These are phyloP conservation scores for Drosophila prolongata DNA, from an alignment of 2,888 invertebrate genomes.

Conservation along the genomic window DNA sequence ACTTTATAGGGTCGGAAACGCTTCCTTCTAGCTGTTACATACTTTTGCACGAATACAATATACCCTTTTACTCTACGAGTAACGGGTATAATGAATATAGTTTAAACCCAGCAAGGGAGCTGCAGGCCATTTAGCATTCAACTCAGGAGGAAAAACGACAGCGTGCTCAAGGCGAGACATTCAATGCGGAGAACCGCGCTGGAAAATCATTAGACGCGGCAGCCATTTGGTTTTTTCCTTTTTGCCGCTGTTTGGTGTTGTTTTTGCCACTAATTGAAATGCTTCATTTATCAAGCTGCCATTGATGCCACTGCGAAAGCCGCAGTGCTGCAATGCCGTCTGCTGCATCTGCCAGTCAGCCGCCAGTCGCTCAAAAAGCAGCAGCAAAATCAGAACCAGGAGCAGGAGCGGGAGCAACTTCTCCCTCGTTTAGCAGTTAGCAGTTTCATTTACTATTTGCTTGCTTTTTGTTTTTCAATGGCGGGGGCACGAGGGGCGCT, in stretches of 20 bases:
- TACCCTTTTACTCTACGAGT: too few relatives aligned
- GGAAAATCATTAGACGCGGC: constrained; percentile 45
- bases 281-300: constrained; percentile 66
- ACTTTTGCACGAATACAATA: too few relatives aligned
- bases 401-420: constrained; percentile 7
- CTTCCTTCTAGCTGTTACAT: too few relatives aligned
- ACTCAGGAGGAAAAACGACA: not conserved
- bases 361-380: constrained; percentile 40
- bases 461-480: constrained; percentile 31
- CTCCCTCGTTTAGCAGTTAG: constrained; percentile 44
- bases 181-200: constrained; percentile 28
- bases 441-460: constrained; percentile 49
- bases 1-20: too few relatives aligned
- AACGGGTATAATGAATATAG: too few relatives aligned
- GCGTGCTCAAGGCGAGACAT: constrained; percentile 22
- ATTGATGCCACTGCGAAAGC: constrained; percentile 47
- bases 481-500: constrained; percentile 2
- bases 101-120: not conserved
- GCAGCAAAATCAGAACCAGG: not conserved
- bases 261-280: constrained; percentile 69
- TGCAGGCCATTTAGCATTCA: not conserved
- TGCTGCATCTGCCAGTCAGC: constrained; percentile 37
- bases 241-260: constrained; percentile 20
- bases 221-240: constrained; percentile 21
- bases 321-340: constrained; percentile 32